These are phyloP conservation scores for Pipistrellus nathusii DNA, from an alignment of 2,797 vertebrate species.

Conservation along the genomic window DNA sequence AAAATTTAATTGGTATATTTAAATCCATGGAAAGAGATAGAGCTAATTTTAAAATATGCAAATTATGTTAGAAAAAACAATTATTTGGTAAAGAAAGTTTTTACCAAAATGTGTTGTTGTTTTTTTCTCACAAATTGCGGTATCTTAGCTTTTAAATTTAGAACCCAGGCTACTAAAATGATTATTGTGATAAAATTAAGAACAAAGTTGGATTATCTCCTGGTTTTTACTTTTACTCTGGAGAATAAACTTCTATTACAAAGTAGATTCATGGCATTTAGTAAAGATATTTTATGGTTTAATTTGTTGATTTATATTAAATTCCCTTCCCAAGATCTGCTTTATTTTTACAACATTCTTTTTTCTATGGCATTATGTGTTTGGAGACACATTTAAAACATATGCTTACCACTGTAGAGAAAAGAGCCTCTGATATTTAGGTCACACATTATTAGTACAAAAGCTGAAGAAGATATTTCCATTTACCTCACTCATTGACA, in stretches of 20 bases:
- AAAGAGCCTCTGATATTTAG: background rate
- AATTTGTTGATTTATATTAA: background rate
- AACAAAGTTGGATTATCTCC: background rate
- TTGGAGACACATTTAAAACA: background rate
- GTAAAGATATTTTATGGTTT: background rate
- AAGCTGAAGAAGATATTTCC: background rate
- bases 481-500: background rate
- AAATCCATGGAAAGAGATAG: background rate
- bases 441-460: background rate
- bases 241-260: background rate
- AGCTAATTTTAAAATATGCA: background rate
- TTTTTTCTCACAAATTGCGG: background rate
- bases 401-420: background rate
- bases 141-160: conserved; percentile 38
- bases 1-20: background rate
- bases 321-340: background rate
- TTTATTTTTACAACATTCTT: background rate
- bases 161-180: background rate
- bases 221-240: background rate
- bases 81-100: background rate
- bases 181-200: background rate
- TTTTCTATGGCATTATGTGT: background rate
- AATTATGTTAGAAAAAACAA: background rate
- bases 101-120: background rate
- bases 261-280: background rate